These are phyloP conservation scores for Calliphora vicina DNA, from an alignment of 1,140 invertebrate genomes.

Conservation along the genomic window DNA sequence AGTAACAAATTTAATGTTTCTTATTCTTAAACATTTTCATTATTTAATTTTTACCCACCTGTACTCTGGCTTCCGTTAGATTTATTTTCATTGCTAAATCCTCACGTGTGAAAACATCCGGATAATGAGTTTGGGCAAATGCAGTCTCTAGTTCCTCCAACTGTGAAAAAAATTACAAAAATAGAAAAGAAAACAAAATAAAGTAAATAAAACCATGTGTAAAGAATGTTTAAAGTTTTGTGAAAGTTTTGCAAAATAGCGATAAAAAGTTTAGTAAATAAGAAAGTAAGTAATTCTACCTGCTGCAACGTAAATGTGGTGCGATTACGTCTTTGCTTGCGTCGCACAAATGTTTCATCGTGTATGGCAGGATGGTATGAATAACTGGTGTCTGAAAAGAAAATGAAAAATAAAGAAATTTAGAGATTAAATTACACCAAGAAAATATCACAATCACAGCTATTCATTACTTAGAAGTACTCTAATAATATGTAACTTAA, in stretches of 20 bases:
- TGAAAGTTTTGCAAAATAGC: neutral
- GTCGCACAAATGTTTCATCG: conserved; percentile 94
- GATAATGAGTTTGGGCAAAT: conserved; percentile 97
- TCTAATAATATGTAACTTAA: too few species aligned
- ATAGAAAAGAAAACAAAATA: conserved; percentile 18
- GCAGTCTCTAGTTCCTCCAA: conserved; percentile 96
- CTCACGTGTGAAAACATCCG: conserved; percentile 96
- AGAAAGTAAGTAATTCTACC: conserved; percentile 65
- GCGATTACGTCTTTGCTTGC: conserved; percentile 93
- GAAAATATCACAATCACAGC: too few species aligned
- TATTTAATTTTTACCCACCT: conserved; percentile 72
- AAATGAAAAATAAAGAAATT: conserved; percentile 17
- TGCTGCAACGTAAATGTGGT: conserved; percentile 97
- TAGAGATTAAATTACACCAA: neutral
- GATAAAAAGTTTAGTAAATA: neutral
- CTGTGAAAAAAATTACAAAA: conserved; percentile 51
- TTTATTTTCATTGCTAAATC: conserved; percentile 99
- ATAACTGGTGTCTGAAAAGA: conserved; percentile 82
- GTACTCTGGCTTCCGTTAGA: conserved; percentile 95
- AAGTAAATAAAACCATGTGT: neutral
- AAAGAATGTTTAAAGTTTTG: neutral
- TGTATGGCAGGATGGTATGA: conserved; percentile 93
- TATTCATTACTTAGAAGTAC: too few species aligned
- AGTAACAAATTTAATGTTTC: too few species aligned
- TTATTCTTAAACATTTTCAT: conserved; percentile 40